Evolutionary conservation across 2,888 invertebrate species (phyloP).

Genomic region (Tetanocera ferruginea): DNA sequence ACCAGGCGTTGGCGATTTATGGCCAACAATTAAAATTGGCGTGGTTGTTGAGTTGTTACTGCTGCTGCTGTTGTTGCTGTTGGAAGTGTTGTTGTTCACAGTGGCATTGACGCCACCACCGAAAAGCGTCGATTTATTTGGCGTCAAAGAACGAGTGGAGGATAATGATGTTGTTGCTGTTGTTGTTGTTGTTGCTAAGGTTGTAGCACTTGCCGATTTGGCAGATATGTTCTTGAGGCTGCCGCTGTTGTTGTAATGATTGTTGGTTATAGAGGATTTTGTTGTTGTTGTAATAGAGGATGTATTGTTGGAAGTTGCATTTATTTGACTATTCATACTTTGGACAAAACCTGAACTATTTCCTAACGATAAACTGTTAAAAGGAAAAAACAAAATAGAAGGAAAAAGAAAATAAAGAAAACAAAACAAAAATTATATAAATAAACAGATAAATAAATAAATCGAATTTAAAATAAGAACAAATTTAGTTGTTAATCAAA

Average conservation of each 20-base stretch:
- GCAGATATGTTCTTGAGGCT: conserved; percentile 10
- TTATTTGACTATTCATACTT: conserved; percentile 63
- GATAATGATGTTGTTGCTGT: conserved; percentile 45
- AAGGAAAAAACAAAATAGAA: conserved; percentile 45
- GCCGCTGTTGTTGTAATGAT: conserved; percentile 43
- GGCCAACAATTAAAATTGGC: conserved; percentile 9
- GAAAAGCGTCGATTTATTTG: conserved; percentile 68
- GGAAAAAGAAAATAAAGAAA: conserved; percentile 41
- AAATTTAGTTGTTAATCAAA: conserved; percentile 10
- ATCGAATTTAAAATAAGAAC: conserved; percentile 19
- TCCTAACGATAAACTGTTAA: conserved; percentile 68
- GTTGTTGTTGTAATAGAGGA: conserved; percentile 31
- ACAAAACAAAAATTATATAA: conserved; percentile 44
- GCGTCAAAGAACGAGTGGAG: conserved; percentile 60
- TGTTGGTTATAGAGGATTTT: conserved; percentile 44
- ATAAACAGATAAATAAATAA: conserved; percentile 30
- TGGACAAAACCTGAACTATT: conserved; percentile 67
- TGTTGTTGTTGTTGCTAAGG: conserved; percentile 46
- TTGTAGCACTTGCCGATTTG: conserved; percentile 28
- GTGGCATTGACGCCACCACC: conserved; percentile 49
- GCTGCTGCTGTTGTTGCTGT: conserved; percentile 41
- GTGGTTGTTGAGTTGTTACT: conserved; percentile 45
- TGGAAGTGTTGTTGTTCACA: conserved; percentile 46
- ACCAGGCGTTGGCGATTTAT: conserved; percentile 49
- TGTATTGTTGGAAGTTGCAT: conserved; percentile 36